These are phyloP conservation scores for Melitaea athalia DNA, from an alignment of 2,888 invertebrate species.

Conservation along the genomic window DNA sequence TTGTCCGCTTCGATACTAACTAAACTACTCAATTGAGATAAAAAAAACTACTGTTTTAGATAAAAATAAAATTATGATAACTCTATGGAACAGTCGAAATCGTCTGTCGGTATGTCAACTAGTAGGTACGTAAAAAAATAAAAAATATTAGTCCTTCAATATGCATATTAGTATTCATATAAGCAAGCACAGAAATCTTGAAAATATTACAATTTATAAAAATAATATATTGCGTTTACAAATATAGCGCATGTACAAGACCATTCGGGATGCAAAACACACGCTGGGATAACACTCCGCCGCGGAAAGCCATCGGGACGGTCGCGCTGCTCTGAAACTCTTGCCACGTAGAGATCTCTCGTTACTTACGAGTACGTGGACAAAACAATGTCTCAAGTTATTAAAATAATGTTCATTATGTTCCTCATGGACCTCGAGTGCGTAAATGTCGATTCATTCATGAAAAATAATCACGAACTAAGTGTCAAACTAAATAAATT, in stretches of 20 bases:
- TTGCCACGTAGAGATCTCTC: slow-evolving; percentile 40
- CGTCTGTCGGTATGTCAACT: too few species aligned
- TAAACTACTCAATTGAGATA: too few species aligned
- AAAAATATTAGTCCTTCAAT: too few species aligned
- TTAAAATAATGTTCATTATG: slow-evolving; percentile 55
- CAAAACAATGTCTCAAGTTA: slow-evolving; percentile 51
- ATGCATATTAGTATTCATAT: too few species aligned
- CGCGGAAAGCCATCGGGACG: slow-evolving; percentile 59
- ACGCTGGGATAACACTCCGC: slow-evolving; percentile 55
- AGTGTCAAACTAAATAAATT: slow-evolving; percentile 43
- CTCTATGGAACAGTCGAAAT: too few species aligned
- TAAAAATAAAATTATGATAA: too few species aligned
- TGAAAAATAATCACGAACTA: slow-evolving; percentile 39
- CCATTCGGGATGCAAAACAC: slow-evolving; percentile 27
- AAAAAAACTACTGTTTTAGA: too few species aligned
- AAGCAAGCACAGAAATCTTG: too few species aligned
- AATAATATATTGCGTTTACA: neutral
- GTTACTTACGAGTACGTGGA: slow-evolving; percentile 9
- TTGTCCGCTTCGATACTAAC: too few species aligned
- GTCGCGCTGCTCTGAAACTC: slow-evolving; percentile 55
- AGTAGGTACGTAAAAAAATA: too few species aligned
- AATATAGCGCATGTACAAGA: slow-evolving; percentile 32
- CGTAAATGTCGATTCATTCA: slow-evolving; percentile 47
- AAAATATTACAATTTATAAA: neutral
- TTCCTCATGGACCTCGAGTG: slow-evolving; percentile 34